These are phyloP conservation scores for Hofmannophila pseudospretella DNA, from an alignment of 2,888 invertebrate species.

Conservation along the genomic window DNA sequence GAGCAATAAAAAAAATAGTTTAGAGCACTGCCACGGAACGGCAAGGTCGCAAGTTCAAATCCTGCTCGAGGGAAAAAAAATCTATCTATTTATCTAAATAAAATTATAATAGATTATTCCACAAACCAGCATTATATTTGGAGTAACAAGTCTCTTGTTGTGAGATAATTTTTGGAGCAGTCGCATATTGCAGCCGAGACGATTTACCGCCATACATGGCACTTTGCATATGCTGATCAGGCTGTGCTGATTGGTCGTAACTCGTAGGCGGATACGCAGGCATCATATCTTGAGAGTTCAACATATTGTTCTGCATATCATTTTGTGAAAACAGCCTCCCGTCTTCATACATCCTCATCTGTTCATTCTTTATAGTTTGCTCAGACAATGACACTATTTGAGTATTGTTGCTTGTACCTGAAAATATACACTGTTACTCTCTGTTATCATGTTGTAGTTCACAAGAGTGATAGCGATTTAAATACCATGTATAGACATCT, in stretches of 20 bases:
- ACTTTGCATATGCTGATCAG: slow-evolving; percentile 36
- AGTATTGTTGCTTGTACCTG: slow-evolving; percentile 62
- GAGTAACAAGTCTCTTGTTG: slow-evolving; percentile 49
- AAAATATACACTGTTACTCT: slow-evolving; percentile 4
- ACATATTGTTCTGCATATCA: slow-evolving; percentile 56
- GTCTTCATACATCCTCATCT: slow-evolving; percentile 59
- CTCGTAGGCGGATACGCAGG: slow-evolving; percentile 36
- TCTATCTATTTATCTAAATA: too few relatives aligned
- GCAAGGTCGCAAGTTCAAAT: too few relatives aligned
- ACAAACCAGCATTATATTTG: slow-evolving; percentile 57
- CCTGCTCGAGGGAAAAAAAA: too few relatives aligned
- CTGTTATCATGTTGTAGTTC: background rate
- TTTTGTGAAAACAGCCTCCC: slow-evolving; percentile 51
- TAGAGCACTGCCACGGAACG: too few relatives aligned
- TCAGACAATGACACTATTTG: slow-evolving; percentile 60
- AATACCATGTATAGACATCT: slow-evolving; percentile 67
- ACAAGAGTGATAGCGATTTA: background rate
- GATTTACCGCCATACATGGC: slow-evolving; percentile 44
- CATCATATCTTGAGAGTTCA: slow-evolving; percentile 50
- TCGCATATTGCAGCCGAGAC: slow-evolving; percentile 46
- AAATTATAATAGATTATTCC: too few relatives aligned
- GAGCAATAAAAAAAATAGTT: too few relatives aligned
- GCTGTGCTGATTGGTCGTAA: slow-evolving; percentile 39
- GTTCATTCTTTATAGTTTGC: slow-evolving; percentile 58
- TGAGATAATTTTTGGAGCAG: slow-evolving; percentile 46